Evolutionary conservation across 2,888 invertebrate genomes (phyloP), one percentile per base, ranked within the genome.

Genomic region (Oligia strigilis): DNA sequence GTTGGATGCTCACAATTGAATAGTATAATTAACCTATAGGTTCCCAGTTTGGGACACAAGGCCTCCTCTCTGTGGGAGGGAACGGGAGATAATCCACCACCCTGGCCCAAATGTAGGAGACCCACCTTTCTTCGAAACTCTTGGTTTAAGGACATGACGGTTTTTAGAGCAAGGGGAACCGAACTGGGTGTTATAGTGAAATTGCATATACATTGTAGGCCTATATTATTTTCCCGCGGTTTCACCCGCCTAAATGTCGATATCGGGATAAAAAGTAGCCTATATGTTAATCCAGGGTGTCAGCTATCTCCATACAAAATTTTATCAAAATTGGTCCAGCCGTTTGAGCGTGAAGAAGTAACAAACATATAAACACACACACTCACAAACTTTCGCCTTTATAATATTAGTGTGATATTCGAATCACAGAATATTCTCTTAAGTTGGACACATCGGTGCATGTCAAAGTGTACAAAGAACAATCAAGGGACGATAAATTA

Each of bases 381-480:
- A 29, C 29, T 29, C 29, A 29, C 29, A 29, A 29, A 29, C 29
- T 29, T 29, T 29, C 29, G 29, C 29, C 29, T 29, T 29, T 29
- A 29, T 29, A 29, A 29, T 29, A 29, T 29, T 29, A 29, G 29
- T 29, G 29, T 29, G 29, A 29, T 29, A 29, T 36, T 29, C 62
- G 13, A 62, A 64, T 36, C 17, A 5, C 8, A 64, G 3, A 17
- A 36, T 36, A 64, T 64, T 70, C 19, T 29, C 19, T 23, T 19
- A 43, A 43, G 9, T 58, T 29, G 0, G 11, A 49, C 55, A 2
- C 19, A 13, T 36, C 29, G 23, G 4, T 80, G 62, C 72, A 64
- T 80, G 62, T 66, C 75, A 72, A 77, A 72, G 36, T 69, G 17
- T 72, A 78, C 60, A 52, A 67, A 29, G 8, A 62, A 23, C 13